phyloP scores from a whole-genome alignment of 2,797 vertebrate species.

The Coranthus polyacanthus region DNA sequence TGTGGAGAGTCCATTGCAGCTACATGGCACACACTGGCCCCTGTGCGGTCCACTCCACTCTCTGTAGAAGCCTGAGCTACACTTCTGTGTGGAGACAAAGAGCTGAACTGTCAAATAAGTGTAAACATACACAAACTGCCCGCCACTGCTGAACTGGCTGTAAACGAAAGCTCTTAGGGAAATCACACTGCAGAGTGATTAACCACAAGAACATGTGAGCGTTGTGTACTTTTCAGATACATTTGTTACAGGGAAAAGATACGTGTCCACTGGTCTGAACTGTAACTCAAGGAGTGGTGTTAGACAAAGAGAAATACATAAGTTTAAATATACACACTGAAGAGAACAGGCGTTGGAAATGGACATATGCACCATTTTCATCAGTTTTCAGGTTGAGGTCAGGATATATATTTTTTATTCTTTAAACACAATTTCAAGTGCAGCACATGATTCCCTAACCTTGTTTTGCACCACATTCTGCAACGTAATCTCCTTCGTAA shows the following conservation, averaged over 20 bases:
- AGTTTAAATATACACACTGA: too few relatives aligned
- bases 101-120: not conserved
- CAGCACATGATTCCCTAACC: not conserved
- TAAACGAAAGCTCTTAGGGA: not conserved
- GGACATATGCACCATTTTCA: too few relatives aligned
- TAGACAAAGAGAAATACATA: not conserved
- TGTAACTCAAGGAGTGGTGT: constrained; percentile 1
- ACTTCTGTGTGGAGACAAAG: constrained; percentile 77
- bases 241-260: constrained; percentile 5
- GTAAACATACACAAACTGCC: constrained; percentile 13
- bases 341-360: too few relatives aligned
- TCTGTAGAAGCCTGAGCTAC: constrained; percentile 87
- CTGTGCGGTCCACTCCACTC: constrained; percentile 65
- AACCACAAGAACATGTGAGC: not conserved
- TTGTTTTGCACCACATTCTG: not conserved
- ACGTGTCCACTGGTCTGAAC: not conserved
- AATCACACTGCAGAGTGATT: constrained; percentile 1
- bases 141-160: not conserved
- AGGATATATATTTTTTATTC: too few relatives aligned
- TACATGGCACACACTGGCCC: constrained; percentile 87
- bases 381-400: too few relatives aligned
- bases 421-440: not conserved
- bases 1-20: constrained; percentile 88
- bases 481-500: not conserved
- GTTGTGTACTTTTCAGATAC: not conserved